A percentile compares a stretch with the other conserved stretches of the same genome.
Conservation (phyloP, 2,113 vertebrate genomes). For the Ptyas mucosa region DNA sequence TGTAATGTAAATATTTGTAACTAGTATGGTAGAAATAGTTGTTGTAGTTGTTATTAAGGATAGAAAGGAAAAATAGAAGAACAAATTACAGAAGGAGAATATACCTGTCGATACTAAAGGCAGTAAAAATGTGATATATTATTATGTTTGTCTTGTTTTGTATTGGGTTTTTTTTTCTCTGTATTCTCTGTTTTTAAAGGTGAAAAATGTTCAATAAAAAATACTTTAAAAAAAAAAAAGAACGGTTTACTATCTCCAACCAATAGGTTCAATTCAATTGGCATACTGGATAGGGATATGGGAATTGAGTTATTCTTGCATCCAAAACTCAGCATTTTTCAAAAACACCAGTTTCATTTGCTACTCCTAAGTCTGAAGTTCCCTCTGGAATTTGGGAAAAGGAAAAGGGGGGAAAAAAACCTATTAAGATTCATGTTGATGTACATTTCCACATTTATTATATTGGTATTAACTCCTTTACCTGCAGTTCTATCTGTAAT, state of each 20-base stretch:
- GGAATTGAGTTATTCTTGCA: not conserved
- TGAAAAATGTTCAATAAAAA: no score
- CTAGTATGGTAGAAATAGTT: no score
- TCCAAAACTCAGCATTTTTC: not conserved
- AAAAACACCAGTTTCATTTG: not conserved
- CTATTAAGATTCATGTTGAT: not conserved
- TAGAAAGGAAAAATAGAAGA: no score
- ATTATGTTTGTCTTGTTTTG: no score
- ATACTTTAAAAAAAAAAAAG: no score
- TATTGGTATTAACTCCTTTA: not conserved
- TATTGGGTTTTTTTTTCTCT: no score
- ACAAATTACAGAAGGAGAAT: no score
- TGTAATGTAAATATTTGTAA: no score
- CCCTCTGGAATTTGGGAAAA: not conserved
- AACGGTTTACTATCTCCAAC: not conserved
- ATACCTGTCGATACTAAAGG: no score
- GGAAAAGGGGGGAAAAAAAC: not conserved
- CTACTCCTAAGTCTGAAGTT: not conserved
- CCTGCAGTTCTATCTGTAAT: not conserved
- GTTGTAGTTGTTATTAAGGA: no score
- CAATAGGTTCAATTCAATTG: not conserved
- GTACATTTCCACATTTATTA: not conserved
- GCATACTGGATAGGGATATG: not conserved
- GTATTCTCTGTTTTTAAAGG: no score
- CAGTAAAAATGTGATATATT: no score